Base-by-base conservation (phyloP, 2,113 vertebrate genomes). In the Neofelis nebulosa region DNA sequence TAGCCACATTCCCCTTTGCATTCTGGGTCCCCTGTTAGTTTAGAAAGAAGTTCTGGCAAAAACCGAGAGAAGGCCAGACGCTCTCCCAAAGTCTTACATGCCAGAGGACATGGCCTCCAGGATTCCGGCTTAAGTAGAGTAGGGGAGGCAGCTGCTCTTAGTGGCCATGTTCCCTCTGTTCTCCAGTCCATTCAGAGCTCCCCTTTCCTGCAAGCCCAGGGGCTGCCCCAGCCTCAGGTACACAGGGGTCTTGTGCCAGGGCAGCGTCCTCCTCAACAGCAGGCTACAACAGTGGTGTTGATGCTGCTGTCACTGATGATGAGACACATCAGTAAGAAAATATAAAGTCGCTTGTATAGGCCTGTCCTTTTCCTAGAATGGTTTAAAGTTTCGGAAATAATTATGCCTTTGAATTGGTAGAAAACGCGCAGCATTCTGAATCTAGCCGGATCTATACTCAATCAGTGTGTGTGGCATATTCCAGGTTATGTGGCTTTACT, bases 201-300 rank as follows among this genome's bases (percentile, higher is more conserved):
- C 29, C 96, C 93, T 82, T 88, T 6, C 27, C 95, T 82, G 36
- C 97, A 89, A 96, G 97, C 73, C 74, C 89, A 12, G 36, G 97
- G 97, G 93, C 83, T 45, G 93, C 94, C 52, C 87, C 96, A 85
- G 97, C 98, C 98, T 97, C 90, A 1, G 94, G 98, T 97, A 68
- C 45, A 41, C 92, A n/a, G 89, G 89, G 0, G 87, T 94, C 29
- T 9, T 85, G 63, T 82, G 96, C 97, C 80, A 19, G 63, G 38
- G 91, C 91, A 61, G 82, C 83, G 21, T 78, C 83, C 85, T 89
- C 0, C 74, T 0, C 45, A 33, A 89, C 89, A 91, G 95, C 93
- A 79, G 95, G 97, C 90, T 27, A 31, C 84, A 48, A 16, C n/a
- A 85, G 45, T 96, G 78, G 19, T 31, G 87, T 86, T 80, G 76